These are phyloP conservation scores for Scopus umbretta DNA, from an alignment of 2,113 vertebrate species.

Conservation along the genomic window DNA sequence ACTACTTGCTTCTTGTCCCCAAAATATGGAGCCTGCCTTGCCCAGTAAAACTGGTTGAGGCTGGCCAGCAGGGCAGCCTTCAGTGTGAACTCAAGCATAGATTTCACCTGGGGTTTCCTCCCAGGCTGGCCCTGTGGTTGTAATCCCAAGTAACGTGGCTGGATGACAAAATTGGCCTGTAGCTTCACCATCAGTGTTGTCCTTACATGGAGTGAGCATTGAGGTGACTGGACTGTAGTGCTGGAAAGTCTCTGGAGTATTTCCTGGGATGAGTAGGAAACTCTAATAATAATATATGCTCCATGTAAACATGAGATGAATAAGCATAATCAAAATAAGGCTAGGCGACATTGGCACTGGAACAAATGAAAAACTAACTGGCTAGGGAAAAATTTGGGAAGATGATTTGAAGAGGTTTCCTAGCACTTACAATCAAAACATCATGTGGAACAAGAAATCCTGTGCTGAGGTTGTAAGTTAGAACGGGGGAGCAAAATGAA, in stretches of 20 bases:
- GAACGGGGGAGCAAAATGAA: background rate
- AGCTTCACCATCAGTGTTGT: background rate
- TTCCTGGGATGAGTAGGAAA: background rate
- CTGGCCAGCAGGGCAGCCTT: background rate
- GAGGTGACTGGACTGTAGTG: background rate
- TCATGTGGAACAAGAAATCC: background rate
- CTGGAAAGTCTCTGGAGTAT: background rate
- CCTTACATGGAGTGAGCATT: fast-evolving
- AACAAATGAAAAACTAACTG: background rate
- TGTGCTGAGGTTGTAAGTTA: background rate
- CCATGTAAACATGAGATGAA: background rate
- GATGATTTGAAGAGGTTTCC: background rate
- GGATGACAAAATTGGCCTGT: background rate
- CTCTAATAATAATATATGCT: background rate
- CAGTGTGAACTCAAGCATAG: background rate
- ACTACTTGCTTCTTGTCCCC: background rate
- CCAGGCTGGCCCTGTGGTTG: background rate
- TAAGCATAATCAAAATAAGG: background rate
- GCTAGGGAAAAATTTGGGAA: background rate
- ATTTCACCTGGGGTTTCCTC: background rate
- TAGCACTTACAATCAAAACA: background rate
- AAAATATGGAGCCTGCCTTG: background rate
- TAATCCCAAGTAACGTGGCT: fast-evolving
- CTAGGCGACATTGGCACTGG: background rate
- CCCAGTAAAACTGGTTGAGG: background rate